Base-by-base conservation (phyloP, 2,797 vertebrate species). In the Chloroceryle amazona region DNA sequence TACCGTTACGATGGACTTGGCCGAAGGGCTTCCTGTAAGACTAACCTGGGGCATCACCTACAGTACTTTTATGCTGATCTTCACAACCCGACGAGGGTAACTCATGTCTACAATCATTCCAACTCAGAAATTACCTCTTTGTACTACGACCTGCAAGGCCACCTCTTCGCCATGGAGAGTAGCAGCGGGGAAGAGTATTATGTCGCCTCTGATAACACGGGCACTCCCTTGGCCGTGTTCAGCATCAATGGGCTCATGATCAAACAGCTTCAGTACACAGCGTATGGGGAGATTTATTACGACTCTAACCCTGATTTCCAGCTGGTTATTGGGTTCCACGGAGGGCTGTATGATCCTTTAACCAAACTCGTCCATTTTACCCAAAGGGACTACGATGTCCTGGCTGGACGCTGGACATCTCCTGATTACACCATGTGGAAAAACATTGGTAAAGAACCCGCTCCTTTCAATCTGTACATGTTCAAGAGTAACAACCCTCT, bases 401-500 rank as follows among this genome's bases (percentile, higher is more conserved):
- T 99, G 94, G 99, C 99, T 3, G 99, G 99, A 39, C 99, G 99
- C 49, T 99, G 99, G 99, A 99, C 99, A 25, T 99, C 99, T 13
- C 99, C 99, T 0, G 99, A 99, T 98, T 99, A 99, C 76, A 98
- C 98, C 95, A 98, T 99, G 98, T 99, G 99, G 99, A 99, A 98
- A 96, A 99, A 99, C 83, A 99, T 99, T 47, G 99, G 99, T 95
- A 99, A 98, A 93, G 99, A 99, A 93, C 99, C 99, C 0, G 98
- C 99, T 44, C 99, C 99, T 9, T 99, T 99, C 93, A 99, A 99
- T 96, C 95, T 99, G 58, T 99, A 99, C 92, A 99, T 99, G 99
- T 99, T 99, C 98, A 99, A 99, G 97, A 99, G 99, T 97, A 99
- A 99, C 98, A 99, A 99, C 94, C 99, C 99, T 35, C 99, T 99